These are phyloP conservation scores for Conus canariensis DNA, from an alignment of 2,888 invertebrate species.

Conservation along the genomic window DNA sequence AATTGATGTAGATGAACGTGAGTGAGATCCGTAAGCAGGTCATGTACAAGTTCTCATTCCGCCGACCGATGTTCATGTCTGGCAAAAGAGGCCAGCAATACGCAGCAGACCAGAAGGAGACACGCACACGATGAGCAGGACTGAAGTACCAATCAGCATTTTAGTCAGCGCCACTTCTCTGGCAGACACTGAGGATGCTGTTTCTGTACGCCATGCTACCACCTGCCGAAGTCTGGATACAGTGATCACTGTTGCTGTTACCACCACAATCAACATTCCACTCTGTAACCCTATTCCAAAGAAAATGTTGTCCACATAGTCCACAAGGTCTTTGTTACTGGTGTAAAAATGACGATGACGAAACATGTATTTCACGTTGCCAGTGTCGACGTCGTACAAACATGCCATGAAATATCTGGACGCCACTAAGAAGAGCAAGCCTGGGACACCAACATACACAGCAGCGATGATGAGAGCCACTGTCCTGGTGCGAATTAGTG, in stretches of 20 bases:
- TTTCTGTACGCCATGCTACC: not conserved
- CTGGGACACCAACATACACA: not conserved
- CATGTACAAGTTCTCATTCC: not conserved
- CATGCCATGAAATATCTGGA: not conserved
- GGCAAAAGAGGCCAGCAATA: not conserved
- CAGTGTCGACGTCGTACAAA: not conserved
- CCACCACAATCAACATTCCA: not conserved
- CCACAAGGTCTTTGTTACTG: not conserved
- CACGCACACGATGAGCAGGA: not conserved
- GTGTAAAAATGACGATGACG: not conserved
- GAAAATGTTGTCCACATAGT: not conserved
- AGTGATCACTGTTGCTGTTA: not conserved
- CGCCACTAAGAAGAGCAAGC: not conserved
- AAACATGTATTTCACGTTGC: not conserved
- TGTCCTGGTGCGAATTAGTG: not conserved
- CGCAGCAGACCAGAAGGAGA: not conserved
- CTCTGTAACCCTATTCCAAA: not conserved
- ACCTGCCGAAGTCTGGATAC: not conserved
- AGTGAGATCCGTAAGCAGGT: not conserved
- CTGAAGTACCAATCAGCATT: constrained; percentile 7
- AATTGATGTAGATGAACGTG: not conserved
- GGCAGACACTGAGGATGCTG: not conserved
- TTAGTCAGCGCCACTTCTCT: constrained; percentile 1
- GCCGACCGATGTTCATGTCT: not conserved
- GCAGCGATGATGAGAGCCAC: not conserved